Base-by-base conservation (phyloP, 2,113 vertebrate genomes). In the Eretmochelys imbricata region DNA sequence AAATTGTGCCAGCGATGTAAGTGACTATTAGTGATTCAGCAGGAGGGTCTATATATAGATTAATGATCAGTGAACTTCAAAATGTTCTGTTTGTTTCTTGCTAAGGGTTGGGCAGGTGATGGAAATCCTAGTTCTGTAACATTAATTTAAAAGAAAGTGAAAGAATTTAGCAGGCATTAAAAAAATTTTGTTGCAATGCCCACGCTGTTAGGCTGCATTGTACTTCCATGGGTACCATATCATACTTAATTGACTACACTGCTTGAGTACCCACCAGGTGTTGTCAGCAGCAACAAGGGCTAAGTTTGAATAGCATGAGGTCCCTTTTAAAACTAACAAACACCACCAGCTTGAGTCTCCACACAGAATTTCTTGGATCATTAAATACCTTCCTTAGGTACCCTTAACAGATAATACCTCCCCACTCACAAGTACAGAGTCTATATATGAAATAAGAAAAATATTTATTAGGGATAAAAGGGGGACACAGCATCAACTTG, bases 381-480 rank as follows among this genome's bases (percentile, higher is more conserved):
- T 81, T 51, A 55, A 80, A 48, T 29, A 14, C 2, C 35, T 79
- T 83, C 75, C 62, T 20, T 17, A 55, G 3, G 62, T 42, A 42
- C 54, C 29, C 7, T 81, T 35, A 62, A 42, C 20, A 38, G 17
- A 31, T 72, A 88, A 86, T 3, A 0, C 84, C 91, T 87, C 10
- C 5, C 7, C 59, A 27, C 62, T 84, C 7, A 38, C 16, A 17
- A 0, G 0, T 5, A 29, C 24, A 31, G 85, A 53, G 4, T 0
- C 5, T 84, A 7, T n/a, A 35, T 55, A 1, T 7, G 55, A 38
- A 72, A 72, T 20, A 72, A 72, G 65, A 72, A n/a, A 38, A 72
- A 38, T n/a, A 72, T 72, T 72, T 72, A 38, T 38, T 38, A n/a
- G 65, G 17, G 9, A 62, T 31, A 62, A 62, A 62, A 35, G 59